Percentiles rank a stretch among this genome's conserved stretches.
These are phyloP conservation scores for Hirundichthys speculiger DNA, from an alignment of 2,113 vertebrate species.

Conservation along the genomic window DNA sequence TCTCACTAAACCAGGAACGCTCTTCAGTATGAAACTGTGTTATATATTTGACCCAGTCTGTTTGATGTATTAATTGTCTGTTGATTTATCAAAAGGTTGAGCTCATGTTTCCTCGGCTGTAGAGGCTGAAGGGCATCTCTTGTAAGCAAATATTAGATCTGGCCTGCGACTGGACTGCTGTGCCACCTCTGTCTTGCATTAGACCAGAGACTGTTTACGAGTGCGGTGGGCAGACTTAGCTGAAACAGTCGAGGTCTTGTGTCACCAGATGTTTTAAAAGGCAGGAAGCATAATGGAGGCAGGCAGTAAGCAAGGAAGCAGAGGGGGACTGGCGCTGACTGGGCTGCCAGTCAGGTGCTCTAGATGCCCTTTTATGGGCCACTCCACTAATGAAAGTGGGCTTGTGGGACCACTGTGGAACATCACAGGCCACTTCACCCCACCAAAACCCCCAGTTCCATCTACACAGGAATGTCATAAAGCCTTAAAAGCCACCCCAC, in stretches of 20 bases:
- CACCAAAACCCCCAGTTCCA: slow-evolving; percentile 83
- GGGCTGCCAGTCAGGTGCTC: slow-evolving; percentile 88
- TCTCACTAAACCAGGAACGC: slow-evolving; percentile 44
- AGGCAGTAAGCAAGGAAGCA: slow-evolving; percentile 55
- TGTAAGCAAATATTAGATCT: slow-evolving; percentile 17
- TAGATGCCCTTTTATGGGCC: slow-evolving; percentile 86
- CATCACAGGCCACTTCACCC: slow-evolving; percentile 89
- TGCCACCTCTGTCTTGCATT: slow-evolving; percentile 67
- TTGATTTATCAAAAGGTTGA: slow-evolving; percentile 56
- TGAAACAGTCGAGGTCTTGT: slow-evolving; percentile 75
- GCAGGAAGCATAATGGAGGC: slow-evolving; percentile 55
- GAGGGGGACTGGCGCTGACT: slow-evolving; percentile 75
- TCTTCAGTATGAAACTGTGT: neutral
- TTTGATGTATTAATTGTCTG: slow-evolving; percentile 70
- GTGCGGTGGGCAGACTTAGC: slow-evolving; percentile 51
- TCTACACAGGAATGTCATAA: slow-evolving; percentile 91
- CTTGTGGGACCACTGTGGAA: slow-evolving; percentile 86
- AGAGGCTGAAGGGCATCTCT: slow-evolving; percentile 23
- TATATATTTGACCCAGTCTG: slow-evolving; percentile 12
- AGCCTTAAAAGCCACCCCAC: slow-evolving; percentile 88
- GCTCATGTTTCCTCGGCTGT: slow-evolving; percentile 30
- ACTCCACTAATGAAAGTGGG: slow-evolving; percentile 87
- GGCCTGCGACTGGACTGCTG: slow-evolving; percentile 43
- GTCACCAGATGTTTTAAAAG: slow-evolving; percentile 78
- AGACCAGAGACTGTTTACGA: slow-evolving; percentile 72